Evolutionary conservation across 2,797 vertebrate genomes (phyloP), one percentile per base, ranked within the genome.

Genomic region (Iguana delicatissima): DNA sequence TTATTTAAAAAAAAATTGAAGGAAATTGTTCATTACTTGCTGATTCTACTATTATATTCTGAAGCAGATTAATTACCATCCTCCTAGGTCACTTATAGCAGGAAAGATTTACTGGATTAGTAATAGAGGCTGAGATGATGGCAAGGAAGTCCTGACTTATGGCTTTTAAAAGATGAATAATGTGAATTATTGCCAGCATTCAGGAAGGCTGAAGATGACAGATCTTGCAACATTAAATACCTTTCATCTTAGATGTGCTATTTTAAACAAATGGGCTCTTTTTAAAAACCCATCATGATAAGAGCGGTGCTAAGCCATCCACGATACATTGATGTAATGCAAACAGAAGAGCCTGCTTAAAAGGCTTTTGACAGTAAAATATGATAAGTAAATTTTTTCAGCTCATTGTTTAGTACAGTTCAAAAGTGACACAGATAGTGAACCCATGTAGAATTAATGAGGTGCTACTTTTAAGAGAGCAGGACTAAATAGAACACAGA

Each of bases 141-240:
- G 87, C 84, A 95, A 84, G 88, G 85, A 95, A 94, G 64, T 89
- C 55, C 73, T 92, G 92, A 93, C 73, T 95, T 95, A 92, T 1
- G 74, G 86, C 89, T 95, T 92, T 89, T 92, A 93, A 89, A 93
- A 94, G 88, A 96, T 92, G 62, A 95, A 91, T 92, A 94, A 94
- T 59, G 35, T 86, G 89, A 93, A 96, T 95, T 93, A 95, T 94
- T 94, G 93, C 9, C 42, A 93, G 76, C 93, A 96, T 76, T 94
- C 76, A 92, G 42, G 84, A 93, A 80, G 86, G 73, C 1, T 94
- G 89, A 59, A 94, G 94, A 69, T 73, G 57, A 89, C 76, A 91
- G 52, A 94, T 64, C 22, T 80, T 89, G 59, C 83, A 94, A 95
- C 94, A 94, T 95, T 91, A 92, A 95, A 92, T n/a, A 93, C 84